Conservation (phyloP, 2,113 vertebrate genomes). For the Ornithorhynchus anatinus region DNA sequence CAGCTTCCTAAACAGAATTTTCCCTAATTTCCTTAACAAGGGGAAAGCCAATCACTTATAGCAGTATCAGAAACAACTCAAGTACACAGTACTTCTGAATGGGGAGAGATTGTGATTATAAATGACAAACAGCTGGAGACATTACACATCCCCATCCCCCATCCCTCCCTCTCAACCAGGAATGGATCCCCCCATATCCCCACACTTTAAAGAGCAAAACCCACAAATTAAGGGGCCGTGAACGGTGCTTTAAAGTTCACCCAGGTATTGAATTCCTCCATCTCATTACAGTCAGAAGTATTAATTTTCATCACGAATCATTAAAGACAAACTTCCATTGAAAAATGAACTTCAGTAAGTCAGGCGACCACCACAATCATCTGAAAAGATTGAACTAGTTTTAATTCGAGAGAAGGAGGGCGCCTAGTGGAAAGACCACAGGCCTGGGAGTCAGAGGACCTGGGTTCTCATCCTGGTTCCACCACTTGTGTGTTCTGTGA, state of each 20-base stretch:
- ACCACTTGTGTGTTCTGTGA: too few relatives aligned
- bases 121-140: not conserved
- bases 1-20: too few relatives aligned
- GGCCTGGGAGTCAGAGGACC: too few relatives aligned
- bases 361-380: not conserved
- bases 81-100: too few relatives aligned
- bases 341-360: slow-evolving; percentile 10
- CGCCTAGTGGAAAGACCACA: too few relatives aligned
- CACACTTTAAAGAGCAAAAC: not conserved
- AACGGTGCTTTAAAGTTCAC: too few relatives aligned
- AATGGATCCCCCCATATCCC: not conserved
- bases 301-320: not conserved
- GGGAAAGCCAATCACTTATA: too few relatives aligned
- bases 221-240: not conserved
- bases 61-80: too few relatives aligned
- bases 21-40: too few relatives aligned
- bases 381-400: slow-evolving; percentile 20
- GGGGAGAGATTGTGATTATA: too few relatives aligned
- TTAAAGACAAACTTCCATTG: not conserved
- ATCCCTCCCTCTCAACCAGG: not conserved
- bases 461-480: too few relatives aligned
- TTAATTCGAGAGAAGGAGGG: too few relatives aligned
- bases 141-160: not conserved
- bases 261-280: not conserved
- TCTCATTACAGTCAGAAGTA: not conserved